Percentiles rank a stretch among this genome's conserved stretches.
Conservation (phyloP, 2,113 vertebrate species). For the Phyllostomus hastatus region DNA sequence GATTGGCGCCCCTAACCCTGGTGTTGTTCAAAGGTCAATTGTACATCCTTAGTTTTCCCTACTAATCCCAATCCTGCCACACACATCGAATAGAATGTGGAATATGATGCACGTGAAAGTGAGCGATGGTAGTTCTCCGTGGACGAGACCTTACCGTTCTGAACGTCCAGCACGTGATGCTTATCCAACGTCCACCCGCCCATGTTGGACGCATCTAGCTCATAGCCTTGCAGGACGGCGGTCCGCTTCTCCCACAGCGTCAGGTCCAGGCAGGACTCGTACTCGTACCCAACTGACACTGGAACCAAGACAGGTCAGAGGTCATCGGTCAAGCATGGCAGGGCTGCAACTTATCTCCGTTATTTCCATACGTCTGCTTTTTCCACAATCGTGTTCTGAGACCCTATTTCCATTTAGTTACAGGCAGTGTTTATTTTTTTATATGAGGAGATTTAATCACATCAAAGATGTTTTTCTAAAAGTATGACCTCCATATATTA, state of each 20-base stretch:
- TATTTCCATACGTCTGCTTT: not conserved
- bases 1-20: not conserved
- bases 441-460: not conserved
- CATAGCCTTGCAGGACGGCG: slow-evolving; percentile 93
- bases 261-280: slow-evolving; percentile 95
- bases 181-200: slow-evolving; percentile 96
- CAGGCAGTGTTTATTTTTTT: not conserved
- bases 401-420: not conserved
- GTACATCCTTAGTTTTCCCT: not conserved
- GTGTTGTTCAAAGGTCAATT: not conserved
- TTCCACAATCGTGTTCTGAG: not conserved
- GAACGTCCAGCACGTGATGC: slow-evolving; percentile 94
- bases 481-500: not conserved
- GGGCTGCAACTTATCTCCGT: not conserved
- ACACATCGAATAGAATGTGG: not conserved
- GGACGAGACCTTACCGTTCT: slow-evolving; percentile 88
- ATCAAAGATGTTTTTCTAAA: not conserved
- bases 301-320: slow-evolving; percentile 69
- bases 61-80: not conserved
- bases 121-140: accelerated
- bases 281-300: slow-evolving; percentile 98
- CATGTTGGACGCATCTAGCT: slow-evolving; percentile 95
- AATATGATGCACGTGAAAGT: accelerated
- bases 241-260: slow-evolving; percentile 98
- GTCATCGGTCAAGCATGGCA: not conserved